A percentile compares a stretch with the other conserved stretches of the same genome.
phyloP scores from a whole-genome alignment of 1,140 invertebrate genomes.

The Chrysomallon squamiferum region DNA sequence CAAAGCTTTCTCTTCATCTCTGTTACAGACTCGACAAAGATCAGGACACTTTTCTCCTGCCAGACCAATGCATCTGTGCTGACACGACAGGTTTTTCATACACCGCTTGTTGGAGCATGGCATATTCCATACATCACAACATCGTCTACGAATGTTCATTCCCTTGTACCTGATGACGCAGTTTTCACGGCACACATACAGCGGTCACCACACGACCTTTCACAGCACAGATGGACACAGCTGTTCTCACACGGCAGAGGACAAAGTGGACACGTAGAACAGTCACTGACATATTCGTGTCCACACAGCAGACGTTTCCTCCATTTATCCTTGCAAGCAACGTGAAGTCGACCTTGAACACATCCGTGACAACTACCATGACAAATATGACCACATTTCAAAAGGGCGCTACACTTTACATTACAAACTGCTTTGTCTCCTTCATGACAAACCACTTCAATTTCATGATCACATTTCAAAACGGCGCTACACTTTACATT shows the following conservation, averaged over 20 bases:
- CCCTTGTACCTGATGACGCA: conserved; percentile 64
- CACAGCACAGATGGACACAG: conserved; percentile 67
- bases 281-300: conserved; percentile 34
- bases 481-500: background rate
- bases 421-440: no score
- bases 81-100: background rate
- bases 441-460: no score
- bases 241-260: conserved; percentile 65
- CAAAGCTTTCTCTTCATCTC: conserved; percentile 66
- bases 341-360: conserved; percentile 69
- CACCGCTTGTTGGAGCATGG: background rate
- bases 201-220: conserved; percentile 66
- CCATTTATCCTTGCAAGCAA: conserved; percentile 20
- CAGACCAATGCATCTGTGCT: conserved; percentile 62
- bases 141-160: conserved; percentile 60
- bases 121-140: background rate
- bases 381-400: conserved; percentile 18
- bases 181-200: conserved; percentile 68
- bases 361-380: conserved; percentile 55
- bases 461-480: conserved; percentile 17
- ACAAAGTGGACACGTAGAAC: conserved; percentile 69
- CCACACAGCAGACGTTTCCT: conserved; percentile 16
- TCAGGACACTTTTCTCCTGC: conserved; percentile 70
- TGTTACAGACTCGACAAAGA: conserved; percentile 12
- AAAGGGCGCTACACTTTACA: no score